phyloP scores from a whole-genome alignment of 2,113 vertebrate genomes.

The Brienomyrus brachyistius region DNA sequence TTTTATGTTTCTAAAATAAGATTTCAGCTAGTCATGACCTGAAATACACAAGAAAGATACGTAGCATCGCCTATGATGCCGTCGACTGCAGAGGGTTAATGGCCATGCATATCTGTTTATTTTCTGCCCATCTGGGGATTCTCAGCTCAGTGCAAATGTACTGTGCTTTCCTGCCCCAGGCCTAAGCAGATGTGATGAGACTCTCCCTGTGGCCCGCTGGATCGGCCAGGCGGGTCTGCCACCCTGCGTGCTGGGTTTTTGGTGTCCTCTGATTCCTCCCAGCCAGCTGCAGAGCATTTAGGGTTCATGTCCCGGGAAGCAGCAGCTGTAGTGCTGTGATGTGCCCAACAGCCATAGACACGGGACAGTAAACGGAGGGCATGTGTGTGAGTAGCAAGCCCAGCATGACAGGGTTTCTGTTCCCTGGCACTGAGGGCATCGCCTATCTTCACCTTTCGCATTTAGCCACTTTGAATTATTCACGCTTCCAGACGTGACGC shows the following conservation, averaged over 20 bases:
- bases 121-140: conserved; percentile 16
- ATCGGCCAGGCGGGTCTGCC: not conserved
- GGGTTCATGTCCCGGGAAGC: not conserved
- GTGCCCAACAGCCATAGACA: not conserved
- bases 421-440: not conserved
- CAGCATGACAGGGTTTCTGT: not conserved
- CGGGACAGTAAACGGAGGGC: not conserved
- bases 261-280: not conserved
- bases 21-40: no score
- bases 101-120: not conserved
- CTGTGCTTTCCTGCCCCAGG: conserved; percentile 12
- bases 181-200: conserved; percentile 49
- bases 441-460: not conserved
- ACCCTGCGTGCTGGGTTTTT: not conserved
- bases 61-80: no score
- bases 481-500: no score
- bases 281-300: not conserved
- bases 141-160: not conserved
- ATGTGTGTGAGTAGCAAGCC: not conserved
- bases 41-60: no score
- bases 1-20: no score
- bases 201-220: not conserved
- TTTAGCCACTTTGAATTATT: not conserved
- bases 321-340: not conserved
- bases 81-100: not conserved